phyloP scores from a whole-genome alignment of 2,797 vertebrate species.

The Leptatherina wallacei region DNA sequence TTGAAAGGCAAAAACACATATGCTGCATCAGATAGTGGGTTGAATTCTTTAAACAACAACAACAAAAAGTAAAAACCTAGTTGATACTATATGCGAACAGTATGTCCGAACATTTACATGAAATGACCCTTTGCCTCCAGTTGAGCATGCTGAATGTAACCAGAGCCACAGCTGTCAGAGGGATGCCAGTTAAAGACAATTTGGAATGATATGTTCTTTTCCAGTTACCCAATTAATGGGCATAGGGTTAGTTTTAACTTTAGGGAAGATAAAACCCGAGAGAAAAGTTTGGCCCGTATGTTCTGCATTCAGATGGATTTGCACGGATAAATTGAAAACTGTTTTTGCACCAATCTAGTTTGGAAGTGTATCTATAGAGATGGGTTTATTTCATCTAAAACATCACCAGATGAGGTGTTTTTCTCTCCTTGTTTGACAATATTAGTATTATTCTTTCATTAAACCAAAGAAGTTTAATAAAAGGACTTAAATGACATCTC shows the following conservation, averaged over 20 bases:
- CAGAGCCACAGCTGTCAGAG: background rate
- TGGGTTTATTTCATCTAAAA: background rate
- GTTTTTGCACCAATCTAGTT: background rate
- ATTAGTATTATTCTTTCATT: background rate
- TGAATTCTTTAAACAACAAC: no score
- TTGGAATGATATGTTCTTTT: background rate
- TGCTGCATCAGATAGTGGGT: no score
- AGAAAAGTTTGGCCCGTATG: no score
- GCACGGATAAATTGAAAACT: background rate
- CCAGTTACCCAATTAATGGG: background rate
- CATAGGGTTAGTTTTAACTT: background rate
- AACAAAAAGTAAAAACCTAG: background rate
- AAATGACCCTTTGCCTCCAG: background rate
- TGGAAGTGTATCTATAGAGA: background rate
- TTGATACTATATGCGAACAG: background rate
- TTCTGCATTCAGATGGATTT: background rate
- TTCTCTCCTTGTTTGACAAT: background rate
- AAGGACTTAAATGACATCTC: background rate
- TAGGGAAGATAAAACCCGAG: background rate
- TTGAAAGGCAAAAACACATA: background rate
- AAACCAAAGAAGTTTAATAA: background rate
- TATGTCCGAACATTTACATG: background rate
- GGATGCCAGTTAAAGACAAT: background rate
- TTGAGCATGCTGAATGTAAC: no score
- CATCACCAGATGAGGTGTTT: background rate